Evolutionary conservation across 2,113 vertebrate genomes (phyloP).

Genomic region (Morone chrysops): DNA sequence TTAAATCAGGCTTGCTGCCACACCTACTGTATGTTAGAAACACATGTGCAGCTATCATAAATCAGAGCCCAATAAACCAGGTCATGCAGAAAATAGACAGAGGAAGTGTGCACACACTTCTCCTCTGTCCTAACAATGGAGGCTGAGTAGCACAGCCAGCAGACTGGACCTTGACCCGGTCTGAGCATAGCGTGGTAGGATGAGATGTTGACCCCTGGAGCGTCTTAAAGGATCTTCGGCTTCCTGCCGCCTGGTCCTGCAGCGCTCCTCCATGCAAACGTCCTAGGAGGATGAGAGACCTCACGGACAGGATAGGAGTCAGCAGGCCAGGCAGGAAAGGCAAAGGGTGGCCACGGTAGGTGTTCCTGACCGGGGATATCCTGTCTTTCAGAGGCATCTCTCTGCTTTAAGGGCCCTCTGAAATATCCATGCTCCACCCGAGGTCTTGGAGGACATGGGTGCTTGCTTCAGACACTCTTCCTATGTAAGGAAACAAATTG

Average conservation of each 20-base stretch:
- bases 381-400: constrained; percentile 79
- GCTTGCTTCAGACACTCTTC: not conserved
- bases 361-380: constrained; percentile 84
- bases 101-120: constrained; percentile 73
- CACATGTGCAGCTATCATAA: constrained; percentile 61
- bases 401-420: constrained; percentile 41
- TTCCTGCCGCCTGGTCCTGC: constrained; percentile 70
- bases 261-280: constrained; percentile 35
- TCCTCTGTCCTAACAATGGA: constrained; percentile 78
- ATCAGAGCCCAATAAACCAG: constrained; percentile 71
- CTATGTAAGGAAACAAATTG: not conserved
- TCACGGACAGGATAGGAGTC: constrained; percentile 75
- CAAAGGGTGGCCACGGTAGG: constrained; percentile 36
- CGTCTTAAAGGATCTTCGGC: constrained; percentile 77
- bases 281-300: constrained; percentile 57
- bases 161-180: constrained; percentile 59
- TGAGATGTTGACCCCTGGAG: constrained; percentile 73
- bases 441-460: constrained; percentile 16
- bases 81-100: constrained; percentile 77
- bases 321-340: constrained; percentile 73
- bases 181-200: constrained; percentile 21
- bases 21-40: constrained; percentile 10
- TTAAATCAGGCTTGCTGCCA: constrained; percentile 45
- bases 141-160: constrained; percentile 32
- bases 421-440: constrained; percentile 30